phyloP scores from a whole-genome alignment of 2,797 vertebrate genomes.

The Phylloscopus collybita region DNA sequence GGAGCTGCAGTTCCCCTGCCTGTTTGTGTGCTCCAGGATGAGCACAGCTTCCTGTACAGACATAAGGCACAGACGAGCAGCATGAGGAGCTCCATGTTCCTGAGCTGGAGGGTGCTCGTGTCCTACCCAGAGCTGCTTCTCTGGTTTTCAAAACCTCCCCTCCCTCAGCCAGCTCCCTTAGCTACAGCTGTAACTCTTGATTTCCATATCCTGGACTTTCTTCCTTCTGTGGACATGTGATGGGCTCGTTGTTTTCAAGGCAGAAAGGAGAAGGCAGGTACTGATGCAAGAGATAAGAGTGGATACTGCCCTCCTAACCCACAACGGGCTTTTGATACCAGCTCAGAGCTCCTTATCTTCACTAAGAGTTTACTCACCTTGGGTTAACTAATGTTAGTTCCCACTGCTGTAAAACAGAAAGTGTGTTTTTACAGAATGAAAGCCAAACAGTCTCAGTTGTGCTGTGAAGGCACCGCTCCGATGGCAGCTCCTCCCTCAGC shows the following conservation, averaged over 20 bases:
- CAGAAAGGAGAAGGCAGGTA: not conserved
- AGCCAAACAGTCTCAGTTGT: conserved; percentile 1
- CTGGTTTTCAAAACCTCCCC: not conserved
- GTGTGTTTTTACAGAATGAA: conserved; percentile 34
- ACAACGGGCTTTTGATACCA: not conserved
- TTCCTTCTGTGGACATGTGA: not conserved
- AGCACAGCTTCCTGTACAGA: not conserved
- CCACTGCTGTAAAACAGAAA: conserved; percentile 53
- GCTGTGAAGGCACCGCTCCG: not conserved
- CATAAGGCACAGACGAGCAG: accelerated
- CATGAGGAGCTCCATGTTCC: not conserved
- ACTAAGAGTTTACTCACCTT: not conserved
- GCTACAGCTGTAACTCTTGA: not conserved
- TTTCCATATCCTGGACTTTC: not conserved
- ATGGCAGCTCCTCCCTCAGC: not conserved
- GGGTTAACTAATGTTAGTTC: not conserved
- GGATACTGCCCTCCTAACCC: not conserved
- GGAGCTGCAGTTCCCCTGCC: not conserved
- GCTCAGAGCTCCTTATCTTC: not conserved
- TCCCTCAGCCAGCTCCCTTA: not conserved
- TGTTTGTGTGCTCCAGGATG: not conserved
- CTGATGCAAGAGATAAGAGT: not conserved
- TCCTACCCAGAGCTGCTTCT: not conserved
- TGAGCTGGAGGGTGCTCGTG: not conserved
- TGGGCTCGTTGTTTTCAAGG: not conserved